These are phyloP conservation scores for Thamnophis elegans DNA, from an alignment of 2,797 vertebrate genomes.

Conservation along the genomic window DNA sequence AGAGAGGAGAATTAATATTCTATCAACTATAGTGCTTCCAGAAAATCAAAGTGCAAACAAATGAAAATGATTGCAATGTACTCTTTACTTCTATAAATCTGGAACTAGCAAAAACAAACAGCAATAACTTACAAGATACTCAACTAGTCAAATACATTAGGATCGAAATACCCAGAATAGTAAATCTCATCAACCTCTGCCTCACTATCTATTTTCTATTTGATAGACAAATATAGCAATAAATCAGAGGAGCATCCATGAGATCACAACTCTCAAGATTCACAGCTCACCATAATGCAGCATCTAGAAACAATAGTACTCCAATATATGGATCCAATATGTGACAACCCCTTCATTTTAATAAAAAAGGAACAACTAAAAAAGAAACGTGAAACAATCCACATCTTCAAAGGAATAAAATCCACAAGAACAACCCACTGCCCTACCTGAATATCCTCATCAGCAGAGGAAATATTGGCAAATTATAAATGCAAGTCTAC, in stretches of 20 bases:
- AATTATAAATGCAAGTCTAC: neutral
- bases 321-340: too few species aligned
- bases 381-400: neutral
- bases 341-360: too few species aligned
- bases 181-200: too few species aligned
- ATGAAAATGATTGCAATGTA: neutral
- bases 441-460: neutral
- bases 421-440: neutral
- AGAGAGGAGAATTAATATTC: neutral
- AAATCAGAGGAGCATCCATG: too few species aligned
- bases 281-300: too few species aligned
- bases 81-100: neutral
- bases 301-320: too few species aligned
- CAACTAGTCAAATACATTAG: too few species aligned
- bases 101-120: neutral
- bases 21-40: neutral
- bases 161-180: too few species aligned
- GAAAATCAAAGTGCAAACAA: neutral
- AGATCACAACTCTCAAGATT: too few species aligned
- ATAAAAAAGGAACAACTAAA: too few species aligned
- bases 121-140: neutral
- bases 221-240: too few species aligned
- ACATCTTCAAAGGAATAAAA: neutral
- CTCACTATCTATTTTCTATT: too few species aligned
- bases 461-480: neutral